These are phyloP conservation scores for Holothuria scabra DNA, from an alignment of 53 echinoderm and acorn worm genomes.

Conservation along the genomic window DNA sequence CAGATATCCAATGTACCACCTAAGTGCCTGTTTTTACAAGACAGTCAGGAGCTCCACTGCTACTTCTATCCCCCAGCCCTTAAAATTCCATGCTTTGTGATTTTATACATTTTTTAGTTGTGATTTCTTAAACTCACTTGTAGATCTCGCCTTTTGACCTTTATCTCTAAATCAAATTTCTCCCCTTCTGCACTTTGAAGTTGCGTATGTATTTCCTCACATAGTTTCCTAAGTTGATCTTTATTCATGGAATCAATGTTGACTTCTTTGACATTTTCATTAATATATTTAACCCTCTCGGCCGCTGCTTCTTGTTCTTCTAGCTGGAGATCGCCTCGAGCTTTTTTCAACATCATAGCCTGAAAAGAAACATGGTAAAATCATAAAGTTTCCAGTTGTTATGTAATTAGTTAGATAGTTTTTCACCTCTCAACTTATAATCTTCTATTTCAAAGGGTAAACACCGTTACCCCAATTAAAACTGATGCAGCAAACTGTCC, in stretches of 20 bases:
- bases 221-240: slow-evolving; percentile 65
- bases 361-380: neutral
- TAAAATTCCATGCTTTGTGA: no score
- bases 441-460: no score
- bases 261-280: slow-evolving; percentile 68
- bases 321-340: slow-evolving; percentile 72
- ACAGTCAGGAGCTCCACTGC: no score
- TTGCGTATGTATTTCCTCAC: slow-evolving; percentile 75
- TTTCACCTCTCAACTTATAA: no score
- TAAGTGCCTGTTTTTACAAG: no score
- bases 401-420: no score
- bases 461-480: no score
- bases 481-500: no score
- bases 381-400: no score
- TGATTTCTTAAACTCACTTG: slow-evolving; percentile 54
- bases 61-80: no score
- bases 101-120: no score
- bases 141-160: slow-evolving; percentile 74
- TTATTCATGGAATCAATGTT: slow-evolving; percentile 69
- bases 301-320: slow-evolving; percentile 72
- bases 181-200: slow-evolving; percentile 77
- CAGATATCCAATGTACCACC: no score
- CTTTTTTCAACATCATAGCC: slow-evolving; percentile 93
- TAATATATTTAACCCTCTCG: slow-evolving; percentile 66
- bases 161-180: slow-evolving; percentile 84